phyloP scores from a whole-genome alignment of 2,888 invertebrate genomes.

The Lamellibrachia columna region DNA sequence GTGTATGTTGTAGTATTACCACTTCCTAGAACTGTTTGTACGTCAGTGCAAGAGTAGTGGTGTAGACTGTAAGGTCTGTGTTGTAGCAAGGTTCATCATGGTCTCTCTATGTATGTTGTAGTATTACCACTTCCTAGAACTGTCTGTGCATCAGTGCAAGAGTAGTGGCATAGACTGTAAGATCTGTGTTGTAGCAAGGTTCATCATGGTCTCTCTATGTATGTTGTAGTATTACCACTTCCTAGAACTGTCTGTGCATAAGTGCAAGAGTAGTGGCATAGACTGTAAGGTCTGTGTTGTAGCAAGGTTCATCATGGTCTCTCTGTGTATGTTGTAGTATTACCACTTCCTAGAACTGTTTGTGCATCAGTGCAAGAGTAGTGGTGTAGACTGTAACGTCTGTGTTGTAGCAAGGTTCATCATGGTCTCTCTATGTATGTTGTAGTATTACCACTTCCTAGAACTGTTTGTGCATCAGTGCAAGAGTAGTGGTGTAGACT shows the following conservation, averaged over 20 bases:
- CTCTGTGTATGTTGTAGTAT: conserved; percentile 71
- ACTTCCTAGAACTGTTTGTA: background rate
- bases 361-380: conserved; percentile 89
- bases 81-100: background rate
- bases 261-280: conserved; percentile 91
- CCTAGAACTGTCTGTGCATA: conserved; percentile 88
- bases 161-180: background rate
- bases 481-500: too few species aligned
- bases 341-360: conserved; percentile 88
- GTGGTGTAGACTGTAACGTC: conserved; percentile 93
- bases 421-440: background rate
- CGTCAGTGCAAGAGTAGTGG: conserved; percentile 70
- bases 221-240: conserved; percentile 78
- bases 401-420: conserved; percentile 69
- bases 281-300: conserved; percentile 92
- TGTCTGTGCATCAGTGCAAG: background rate
- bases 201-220: background rate
- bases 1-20: background rate
- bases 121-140: background rate
- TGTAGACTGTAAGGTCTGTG: background rate
- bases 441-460: background rate
- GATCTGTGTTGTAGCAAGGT: background rate
- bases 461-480: conserved; percentile 70
- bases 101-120: background rate
- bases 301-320: too few species aligned